Evolutionary conservation across 2,113 vertebrate genomes (phyloP), one percentile per base, ranked within the genome.

Genomic region (Chlorodrepanis virens): DNA sequence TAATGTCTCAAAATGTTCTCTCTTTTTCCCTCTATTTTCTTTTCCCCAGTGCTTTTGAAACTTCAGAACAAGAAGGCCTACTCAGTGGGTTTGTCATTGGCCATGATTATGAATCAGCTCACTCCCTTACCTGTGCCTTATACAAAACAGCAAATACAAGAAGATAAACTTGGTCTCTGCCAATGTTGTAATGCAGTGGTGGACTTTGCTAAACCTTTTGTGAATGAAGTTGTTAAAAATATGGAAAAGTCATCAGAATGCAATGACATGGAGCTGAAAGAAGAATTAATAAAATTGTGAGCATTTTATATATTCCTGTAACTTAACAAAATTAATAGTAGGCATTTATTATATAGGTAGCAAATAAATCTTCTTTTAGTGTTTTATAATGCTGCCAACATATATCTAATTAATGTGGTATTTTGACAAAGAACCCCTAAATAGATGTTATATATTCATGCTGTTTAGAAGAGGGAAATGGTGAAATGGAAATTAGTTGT

Each of bases 251-350:
- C 97, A 6, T 64, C 84, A 61, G 96, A 96, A 87, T 78, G 88
- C 25, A 96, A 94, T 83, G 96, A 97, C 45, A 95, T 92, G 44
- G 98, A 98, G 94, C 94, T 99, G 70, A 99, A 98, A 97, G 97
- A 97, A 56, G 99, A 99, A 91, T 96, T 99, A 91, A 63, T 99
- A 50, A 98, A 98, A 95, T 99, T 99, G 99, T 99, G 98, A 93
- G 99, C 96, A 42, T 97, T 88, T 84, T 56, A 15, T n/a, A 3
- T 53, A 35, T 27, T 78, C 28, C 8, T 94, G 1, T 85, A 87
- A 76, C 14, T 70, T 83, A 78, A 67, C 31, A 69, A 65, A 91
- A 57, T 24, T 3, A 63, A 49, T 24, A 56, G 15, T 40, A 52
- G 28, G 18, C 15, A 56, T 59, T 70, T 88, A 63, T 81, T 88